Base-by-base conservation (phyloP, 1,140 invertebrate genomes). In the Heliothis subflexa region DNA sequence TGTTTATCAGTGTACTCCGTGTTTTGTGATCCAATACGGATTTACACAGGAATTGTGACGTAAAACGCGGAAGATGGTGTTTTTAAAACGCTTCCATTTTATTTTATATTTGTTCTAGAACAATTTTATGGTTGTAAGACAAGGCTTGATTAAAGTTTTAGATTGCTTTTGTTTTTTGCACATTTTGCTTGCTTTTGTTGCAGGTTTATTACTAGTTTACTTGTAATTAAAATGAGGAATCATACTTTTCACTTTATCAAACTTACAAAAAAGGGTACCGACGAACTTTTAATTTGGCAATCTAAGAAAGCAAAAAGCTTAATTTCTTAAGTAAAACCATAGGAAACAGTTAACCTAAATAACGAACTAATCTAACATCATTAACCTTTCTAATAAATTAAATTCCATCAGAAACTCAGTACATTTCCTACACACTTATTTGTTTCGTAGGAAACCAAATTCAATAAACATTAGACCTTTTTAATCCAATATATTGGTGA, bases 371-470 rank as follows among this genome's bases (percentile, higher is more conserved):
- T 57, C 3, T 12, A 57, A 59, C 13, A 28, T 13, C 21, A 28
- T 57, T 25, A 5, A 28, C 21, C 21, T 59, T 28, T 59, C 12
- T 25, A 11, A 57, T 57, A 25, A 57, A 25, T 25, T 4, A 59
- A 14, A 25, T 28, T 13, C 21, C 4, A 14, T 59, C 21, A 28
- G 12, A 7, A 12, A 59, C 18, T 13, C 11, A 11, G 12, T 14
- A 25, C 55, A 14, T 3, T 59, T 0, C 14, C 3, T 28, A 59
- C 11, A 12, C 18, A 1, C 13, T 5, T 25, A 13, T 59, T 4
- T 40, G 25, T 59, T 59, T 59, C 21, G 21, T 25, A 59, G 9
- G 55, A 59, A 59, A 59, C 54, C 33, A 59, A 25, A 28, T 25
- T 13, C 14, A 59, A 59, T 59, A 59, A 28, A 59, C 55, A 25